Evolutionary conservation across 2,797 vertebrate species (phyloP).

Genomic region (Sylvia borin): DNA sequence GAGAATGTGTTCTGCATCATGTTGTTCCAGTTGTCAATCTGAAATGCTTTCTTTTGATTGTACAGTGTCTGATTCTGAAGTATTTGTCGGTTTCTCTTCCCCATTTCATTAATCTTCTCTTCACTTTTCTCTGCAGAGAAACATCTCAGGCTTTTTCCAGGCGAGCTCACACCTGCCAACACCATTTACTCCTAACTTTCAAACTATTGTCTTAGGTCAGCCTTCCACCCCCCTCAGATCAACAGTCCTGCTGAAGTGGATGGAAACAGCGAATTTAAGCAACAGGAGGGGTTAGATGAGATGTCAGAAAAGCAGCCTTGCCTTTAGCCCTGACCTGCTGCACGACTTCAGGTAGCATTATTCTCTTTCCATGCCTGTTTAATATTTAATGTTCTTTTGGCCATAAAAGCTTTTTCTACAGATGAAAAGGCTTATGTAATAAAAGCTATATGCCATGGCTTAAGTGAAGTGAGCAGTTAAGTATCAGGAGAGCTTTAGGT

Average conservation of each 20-base stretch:
- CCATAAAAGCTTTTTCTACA: background rate
- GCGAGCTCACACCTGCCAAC: background rate
- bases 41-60: background rate
- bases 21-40: background rate
- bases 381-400: background rate
- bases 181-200: background rate
- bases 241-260: background rate
- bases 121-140: background rate
- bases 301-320: background rate
- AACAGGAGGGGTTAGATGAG: background rate
- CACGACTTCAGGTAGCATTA: background rate
- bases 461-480: background rate
- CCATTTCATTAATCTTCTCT: background rate
- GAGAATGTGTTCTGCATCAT: background rate
- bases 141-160: background rate
- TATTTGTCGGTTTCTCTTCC: background rate
- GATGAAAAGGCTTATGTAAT: background rate
- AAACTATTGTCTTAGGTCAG: background rate
- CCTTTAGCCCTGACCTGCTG: background rate
- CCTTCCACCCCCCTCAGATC: background rate
- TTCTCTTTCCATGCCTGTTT: background rate
- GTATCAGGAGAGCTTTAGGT: background rate
- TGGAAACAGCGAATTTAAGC: accelerated
- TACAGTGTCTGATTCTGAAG: background rate
- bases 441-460: background rate